These are phyloP conservation scores for Cosmia pyralina DNA, from an alignment of 2,888 invertebrate species.

Conservation along the genomic window DNA sequence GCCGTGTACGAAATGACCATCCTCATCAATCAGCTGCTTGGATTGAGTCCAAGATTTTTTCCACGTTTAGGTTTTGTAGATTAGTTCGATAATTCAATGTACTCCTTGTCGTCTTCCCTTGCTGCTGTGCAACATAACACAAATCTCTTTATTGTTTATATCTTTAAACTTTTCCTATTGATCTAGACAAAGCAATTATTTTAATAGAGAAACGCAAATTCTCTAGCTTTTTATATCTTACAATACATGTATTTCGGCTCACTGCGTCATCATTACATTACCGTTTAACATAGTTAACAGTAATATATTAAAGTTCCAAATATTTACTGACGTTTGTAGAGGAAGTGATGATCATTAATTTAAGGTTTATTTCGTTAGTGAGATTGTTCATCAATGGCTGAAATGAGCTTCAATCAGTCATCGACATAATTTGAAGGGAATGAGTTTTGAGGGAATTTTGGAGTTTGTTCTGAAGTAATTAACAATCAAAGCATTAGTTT, in stretches of 20 bases:
- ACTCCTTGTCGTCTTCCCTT: conserved; percentile 76
- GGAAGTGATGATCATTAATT: conserved; percentile 43
- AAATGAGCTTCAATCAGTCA: background rate
- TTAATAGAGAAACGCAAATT: conserved; percentile 22
- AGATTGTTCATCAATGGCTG: conserved; percentile 19
- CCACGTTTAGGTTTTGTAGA: conserved; percentile 89
- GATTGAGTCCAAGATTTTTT: conserved; percentile 89
- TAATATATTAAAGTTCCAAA: conserved; percentile 23
- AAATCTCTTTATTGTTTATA: conserved; percentile 59
- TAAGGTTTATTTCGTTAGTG: conserved; percentile 35
- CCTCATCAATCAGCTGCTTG: conserved; percentile 91
- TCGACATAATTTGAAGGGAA: conserved; percentile 3
- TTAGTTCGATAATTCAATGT: conserved; percentile 86
- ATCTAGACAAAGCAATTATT: conserved; percentile 51
- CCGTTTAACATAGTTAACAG: conserved; percentile 35
- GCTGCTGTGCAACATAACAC: conserved; percentile 68
- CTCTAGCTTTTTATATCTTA: conserved; percentile 24
- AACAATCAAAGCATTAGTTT: conserved; percentile 61
- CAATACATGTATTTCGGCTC: conserved; percentile 28
- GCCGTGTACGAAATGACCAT: conserved; percentile 90
- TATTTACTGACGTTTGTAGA: conserved; percentile 26
- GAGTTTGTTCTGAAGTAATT: conserved; percentile 43
- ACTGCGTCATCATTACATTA: conserved; percentile 43
- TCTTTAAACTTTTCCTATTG: conserved; percentile 52
- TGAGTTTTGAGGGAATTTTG: conserved; percentile 14